Conservation (phyloP, 2,888 invertebrate species). For the Synergus laeviventris region DNA sequence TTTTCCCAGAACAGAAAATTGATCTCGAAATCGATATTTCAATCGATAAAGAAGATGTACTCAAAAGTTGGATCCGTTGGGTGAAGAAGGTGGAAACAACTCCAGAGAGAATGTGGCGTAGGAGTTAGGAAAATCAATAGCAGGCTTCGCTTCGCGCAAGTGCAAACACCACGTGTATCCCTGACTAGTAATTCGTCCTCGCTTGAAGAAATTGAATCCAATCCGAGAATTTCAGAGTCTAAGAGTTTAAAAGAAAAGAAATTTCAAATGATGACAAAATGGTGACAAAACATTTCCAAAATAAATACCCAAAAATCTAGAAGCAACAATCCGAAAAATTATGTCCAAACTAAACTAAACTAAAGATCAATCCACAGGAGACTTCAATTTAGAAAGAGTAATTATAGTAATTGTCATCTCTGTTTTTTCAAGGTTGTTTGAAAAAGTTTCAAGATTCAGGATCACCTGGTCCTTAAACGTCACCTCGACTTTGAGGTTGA, state of each 20-base stretch:
- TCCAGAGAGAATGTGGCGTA: slow-evolving; percentile 20
- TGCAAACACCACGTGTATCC: slow-evolving; percentile 59
- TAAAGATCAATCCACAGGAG: too few species aligned
- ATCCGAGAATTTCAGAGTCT: neutral
- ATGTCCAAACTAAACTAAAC: too few species aligned
- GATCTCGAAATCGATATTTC: neutral
- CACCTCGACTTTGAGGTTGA: slow-evolving; percentile 4
- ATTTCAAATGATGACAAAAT: too few species aligned
- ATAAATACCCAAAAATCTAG: neutral
- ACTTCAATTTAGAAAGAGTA: too few species aligned
- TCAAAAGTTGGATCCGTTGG: neutral
- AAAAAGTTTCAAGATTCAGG: neutral
- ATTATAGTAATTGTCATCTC: too few species aligned
- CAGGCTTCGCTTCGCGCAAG: slow-evolving; percentile 56
- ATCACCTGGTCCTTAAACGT: slow-evolving; percentile 18
- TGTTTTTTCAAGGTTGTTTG: too few species aligned
- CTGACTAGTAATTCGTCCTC: slow-evolving; percentile 13
- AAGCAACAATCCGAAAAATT: too few species aligned
- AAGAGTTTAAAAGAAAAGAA: neutral
- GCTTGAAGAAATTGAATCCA: neutral
- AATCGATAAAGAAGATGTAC: slow-evolving; percentile 7
- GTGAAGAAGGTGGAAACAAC: slow-evolving; percentile 12
- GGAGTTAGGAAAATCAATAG: slow-evolving; percentile 58
- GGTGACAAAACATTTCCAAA: neutral
- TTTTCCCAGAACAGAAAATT: slow-evolving; percentile 1